Conservation (phyloP, 2,797 vertebrate genomes). For the Sebastiscus albofasciatus region DNA sequence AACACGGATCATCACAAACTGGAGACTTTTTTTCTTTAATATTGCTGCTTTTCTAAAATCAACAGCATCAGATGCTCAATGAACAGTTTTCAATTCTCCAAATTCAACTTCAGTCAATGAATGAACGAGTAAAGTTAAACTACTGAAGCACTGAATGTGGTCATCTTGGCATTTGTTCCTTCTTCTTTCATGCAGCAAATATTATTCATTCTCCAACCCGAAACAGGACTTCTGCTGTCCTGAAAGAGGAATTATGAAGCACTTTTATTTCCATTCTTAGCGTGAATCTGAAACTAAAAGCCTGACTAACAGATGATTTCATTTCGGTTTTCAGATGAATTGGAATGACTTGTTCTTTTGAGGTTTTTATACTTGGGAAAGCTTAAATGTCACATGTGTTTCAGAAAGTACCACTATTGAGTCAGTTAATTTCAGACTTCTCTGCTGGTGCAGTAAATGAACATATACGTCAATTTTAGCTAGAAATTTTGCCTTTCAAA, state of each 20-base stretch:
- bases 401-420: neutral
- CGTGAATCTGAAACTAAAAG: neutral
- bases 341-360: neutral
- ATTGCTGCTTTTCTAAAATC: neutral
- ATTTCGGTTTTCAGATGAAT: neutral
- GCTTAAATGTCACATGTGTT: neutral
- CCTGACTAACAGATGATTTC: neutral
- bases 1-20: neutral
- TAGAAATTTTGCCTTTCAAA: neutral
- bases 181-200: neutral
- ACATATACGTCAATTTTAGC: neutral
- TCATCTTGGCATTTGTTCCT: neutral
- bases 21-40: neutral
- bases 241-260: neutral
- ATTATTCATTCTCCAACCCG: neutral
- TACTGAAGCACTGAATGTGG: neutral
- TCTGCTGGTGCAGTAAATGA: neutral
- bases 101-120: neutral
- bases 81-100: neutral
- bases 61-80: neutral
- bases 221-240: neutral
- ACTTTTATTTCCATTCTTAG: neutral
- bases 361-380: neutral
- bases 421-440: neutral
- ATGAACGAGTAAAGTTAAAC: neutral